A percentile compares a stretch with the other conserved stretches of the same genome.
Conservation (phyloP, 2,113 vertebrate species). For the Epinephelus lanceolatus region DNA sequence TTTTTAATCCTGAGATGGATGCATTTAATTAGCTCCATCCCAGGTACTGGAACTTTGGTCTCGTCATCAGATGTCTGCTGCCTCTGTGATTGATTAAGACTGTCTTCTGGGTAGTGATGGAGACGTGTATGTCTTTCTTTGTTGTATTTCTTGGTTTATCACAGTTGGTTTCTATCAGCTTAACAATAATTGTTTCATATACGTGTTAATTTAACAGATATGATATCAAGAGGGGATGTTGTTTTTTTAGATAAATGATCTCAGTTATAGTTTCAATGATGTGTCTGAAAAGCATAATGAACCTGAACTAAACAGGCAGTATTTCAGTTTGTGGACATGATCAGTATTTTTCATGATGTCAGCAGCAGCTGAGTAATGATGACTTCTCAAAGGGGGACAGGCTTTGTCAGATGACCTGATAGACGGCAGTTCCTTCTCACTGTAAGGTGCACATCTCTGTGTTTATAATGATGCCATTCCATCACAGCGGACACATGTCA, state of each 20-base stretch:
- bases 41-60: slow-evolving; percentile 11
- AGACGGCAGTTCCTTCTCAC: slow-evolving; percentile 30
- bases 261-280: not conserved
- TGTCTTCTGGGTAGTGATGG: not conserved
- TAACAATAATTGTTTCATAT: not conserved
- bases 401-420: slow-evolving; percentile 51
- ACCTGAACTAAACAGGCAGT: slow-evolving; percentile 14
- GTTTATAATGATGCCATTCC: slow-evolving; percentile 56
- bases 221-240: not conserved
- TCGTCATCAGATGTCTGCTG: slow-evolving; percentile 18
- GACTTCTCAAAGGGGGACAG: slow-evolving; percentile 31
- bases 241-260: not conserved
- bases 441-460: slow-evolving; percentile 44
- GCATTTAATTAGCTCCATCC: slow-evolving; percentile 41
- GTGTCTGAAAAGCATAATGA: not conserved
- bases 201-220: not conserved
- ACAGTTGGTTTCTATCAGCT: not conserved
- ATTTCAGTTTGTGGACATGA: slow-evolving; percentile 1
- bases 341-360: slow-evolving; percentile 22
- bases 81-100: slow-evolving; percentile 40
- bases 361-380: slow-evolving; percentile 53
- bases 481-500: slow-evolving; percentile 65
- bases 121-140: slow-evolving; percentile 22
- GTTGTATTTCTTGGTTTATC: slow-evolving; percentile 1
- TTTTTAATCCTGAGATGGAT: slow-evolving; percentile 31